Evolutionary conservation across 1,140 invertebrate genomes (phyloP), one percentile per base, ranked within the genome.

Genomic region (Aphidius gifuensis): DNA sequence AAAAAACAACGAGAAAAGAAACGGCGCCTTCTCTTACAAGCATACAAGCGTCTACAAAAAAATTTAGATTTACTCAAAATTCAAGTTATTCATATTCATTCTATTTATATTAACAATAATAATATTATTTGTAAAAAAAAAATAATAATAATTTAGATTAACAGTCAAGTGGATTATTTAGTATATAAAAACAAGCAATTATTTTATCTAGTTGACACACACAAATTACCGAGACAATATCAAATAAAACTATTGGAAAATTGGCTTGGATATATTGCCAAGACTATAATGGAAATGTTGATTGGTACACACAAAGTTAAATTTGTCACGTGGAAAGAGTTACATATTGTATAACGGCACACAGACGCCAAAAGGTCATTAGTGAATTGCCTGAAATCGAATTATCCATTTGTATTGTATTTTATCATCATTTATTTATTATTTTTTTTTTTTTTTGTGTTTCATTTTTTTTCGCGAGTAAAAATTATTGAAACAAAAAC

Each of bases 201-300:
- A 32, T 32, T 32, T 32, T 3, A 32, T 32, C 23, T 32, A 32
- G 23, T 32, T 32, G 23, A 32, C 23, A 32, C 23, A 32, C 23
- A 32, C 23, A 32, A 32, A 32, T 32, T 32, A 32, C 23, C 23
- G 23, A 32, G 23, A 32, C 48, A 44, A 57, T 56, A 8, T 59
- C 45, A 49, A 49, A 62, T 57, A 57, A 61, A 61, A 62, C 42
- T 32, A 32, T 32, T 32, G 23, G 23, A 32, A 32, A 32, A 32
- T 32, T 55, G 60, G 62, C 53, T 58, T 64, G 55, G 61, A 62
- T 11, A 46, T 40, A 62, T 62, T 62, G 61, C 54, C 54, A 57
- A 57, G 54, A n/a, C 21, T 62, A 58, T 62, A 62, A 62, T 62
- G 61, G 61, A 62, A 62, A 48, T 46, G 61, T 62, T 54, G 61